phyloP scores from a whole-genome alignment of 2,113 vertebrate species.

The Sisor rabdophorus region DNA sequence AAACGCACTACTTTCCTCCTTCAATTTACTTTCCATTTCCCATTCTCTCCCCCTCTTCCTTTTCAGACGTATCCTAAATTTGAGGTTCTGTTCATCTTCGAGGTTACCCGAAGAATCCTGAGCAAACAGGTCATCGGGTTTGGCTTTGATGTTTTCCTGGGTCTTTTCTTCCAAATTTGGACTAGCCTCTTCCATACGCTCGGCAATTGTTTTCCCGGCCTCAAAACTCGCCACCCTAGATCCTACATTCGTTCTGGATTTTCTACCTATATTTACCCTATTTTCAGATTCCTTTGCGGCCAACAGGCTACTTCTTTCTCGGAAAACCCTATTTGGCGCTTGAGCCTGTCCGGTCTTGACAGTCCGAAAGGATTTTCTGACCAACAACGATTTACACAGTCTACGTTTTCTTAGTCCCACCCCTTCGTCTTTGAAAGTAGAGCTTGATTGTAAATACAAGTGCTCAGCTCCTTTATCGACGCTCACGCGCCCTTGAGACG shows the following conservation, averaged over 20 bases:
- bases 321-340: background rate
- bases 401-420: conserved; percentile 11
- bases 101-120: conserved; percentile 39
- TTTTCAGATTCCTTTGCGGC: background rate
- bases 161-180: background rate
- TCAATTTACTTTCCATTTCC: conserved; percentile 65
- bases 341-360: background rate
- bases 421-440: background rate
- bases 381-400: conserved; percentile 24
- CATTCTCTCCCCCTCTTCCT: conserved; percentile 67
- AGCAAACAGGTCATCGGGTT: background rate
- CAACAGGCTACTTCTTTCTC: background rate
- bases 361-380: conserved; percentile 16
- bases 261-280: background rate
- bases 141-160: background rate
- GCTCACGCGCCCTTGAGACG: background rate
- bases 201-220: conserved; percentile 32
- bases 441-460: background rate
- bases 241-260: background rate
- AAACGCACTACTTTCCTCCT: conserved; percentile 54
- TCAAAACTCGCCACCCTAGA: background rate
- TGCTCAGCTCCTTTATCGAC: background rate
- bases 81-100: conserved; percentile 48
- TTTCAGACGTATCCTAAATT: conserved; percentile 70
- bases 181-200: conserved; percentile 35